Percentiles rank a stretch among this genome's conserved stretches.
Conservation (phyloP, 2,113 vertebrate species). For the Oenanthe oenanthe region DNA sequence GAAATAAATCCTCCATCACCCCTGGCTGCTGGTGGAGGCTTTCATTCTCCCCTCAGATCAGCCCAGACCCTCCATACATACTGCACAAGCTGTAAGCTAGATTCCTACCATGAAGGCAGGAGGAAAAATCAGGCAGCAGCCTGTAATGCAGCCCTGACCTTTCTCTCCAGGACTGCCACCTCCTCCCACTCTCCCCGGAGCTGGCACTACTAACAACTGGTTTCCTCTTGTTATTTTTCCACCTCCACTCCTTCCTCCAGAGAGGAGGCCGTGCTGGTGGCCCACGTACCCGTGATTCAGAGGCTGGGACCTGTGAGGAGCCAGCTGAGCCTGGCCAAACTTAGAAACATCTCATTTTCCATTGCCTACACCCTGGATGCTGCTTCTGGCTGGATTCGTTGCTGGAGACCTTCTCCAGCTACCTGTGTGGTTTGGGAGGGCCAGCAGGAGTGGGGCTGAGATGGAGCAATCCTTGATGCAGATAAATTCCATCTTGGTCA, state of each 20-base stretch:
- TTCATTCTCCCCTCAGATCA: background rate
- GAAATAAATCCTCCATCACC: background rate
- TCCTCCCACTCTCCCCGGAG: constrained; percentile 41
- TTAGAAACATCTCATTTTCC: constrained; percentile 59
- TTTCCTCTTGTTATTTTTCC: constrained; percentile 64
- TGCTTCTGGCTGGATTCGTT: background rate
- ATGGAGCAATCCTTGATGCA: background rate
- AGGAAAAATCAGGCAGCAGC: background rate
- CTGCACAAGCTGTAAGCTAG: background rate
- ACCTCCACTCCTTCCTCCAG: constrained; percentile 48
- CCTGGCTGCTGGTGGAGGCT: background rate
- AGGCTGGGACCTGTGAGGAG: constrained; percentile 22
- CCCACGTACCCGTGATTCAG: constrained; percentile 41
- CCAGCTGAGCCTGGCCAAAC: constrained; percentile 42
- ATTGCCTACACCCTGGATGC: constrained; percentile 19
- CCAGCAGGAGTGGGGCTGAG: background rate
- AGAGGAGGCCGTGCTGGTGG: constrained; percentile 51
- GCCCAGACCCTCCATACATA: background rate
- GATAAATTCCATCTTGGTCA: background rate
- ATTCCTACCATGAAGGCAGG: background rate
- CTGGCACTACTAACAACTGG: constrained; percentile 54
- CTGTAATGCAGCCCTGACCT: constrained; percentile 17
- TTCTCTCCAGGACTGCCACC: constrained; percentile 41
- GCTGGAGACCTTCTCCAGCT: background rate
- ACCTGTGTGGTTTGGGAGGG: background rate